phyloP scores from a whole-genome alignment of 2,888 invertebrate genomes.

The Caenorhabditis parvicauda region DNA sequence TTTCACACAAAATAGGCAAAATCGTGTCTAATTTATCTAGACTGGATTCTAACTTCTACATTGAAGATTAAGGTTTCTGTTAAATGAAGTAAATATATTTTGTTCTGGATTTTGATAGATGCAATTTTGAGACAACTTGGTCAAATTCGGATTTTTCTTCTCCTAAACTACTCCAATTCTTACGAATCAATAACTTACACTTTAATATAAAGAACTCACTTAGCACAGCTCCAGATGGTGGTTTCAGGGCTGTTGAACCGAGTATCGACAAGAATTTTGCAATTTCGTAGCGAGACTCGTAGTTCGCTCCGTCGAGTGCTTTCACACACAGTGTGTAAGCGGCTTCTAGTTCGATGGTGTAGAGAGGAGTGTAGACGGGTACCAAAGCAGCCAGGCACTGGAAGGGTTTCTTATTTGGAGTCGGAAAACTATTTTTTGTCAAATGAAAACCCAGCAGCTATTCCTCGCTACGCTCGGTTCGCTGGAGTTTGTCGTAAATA shows the following conservation, averaged over 20 bases:
- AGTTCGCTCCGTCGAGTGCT: slow-evolving; percentile 86
- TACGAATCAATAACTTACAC: background rate
- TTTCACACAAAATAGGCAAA: too few relatives aligned
- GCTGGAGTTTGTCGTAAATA: background rate
- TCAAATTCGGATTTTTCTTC: background rate
- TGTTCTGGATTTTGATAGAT: background rate
- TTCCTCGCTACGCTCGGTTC: too few relatives aligned
- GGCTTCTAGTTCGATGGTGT: slow-evolving; percentile 69
- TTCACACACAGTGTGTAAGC: slow-evolving; percentile 54
- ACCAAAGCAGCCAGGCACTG: slow-evolving; percentile 85
- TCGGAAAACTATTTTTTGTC: too few relatives aligned
- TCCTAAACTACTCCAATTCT: background rate
- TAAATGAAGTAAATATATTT: background rate
- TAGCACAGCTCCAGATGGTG: slow-evolving; percentile 25
- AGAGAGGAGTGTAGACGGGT: slow-evolving; percentile 78
- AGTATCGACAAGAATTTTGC: slow-evolving; percentile 85
- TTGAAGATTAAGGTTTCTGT: background rate
- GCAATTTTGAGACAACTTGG: background rate
- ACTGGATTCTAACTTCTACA: too few relatives aligned
- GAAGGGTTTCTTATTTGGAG: slow-evolving; percentile 44
- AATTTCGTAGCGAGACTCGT: slow-evolving; percentile 85
- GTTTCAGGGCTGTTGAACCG: slow-evolving; percentile 70
- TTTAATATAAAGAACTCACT: slow-evolving; percentile 7
- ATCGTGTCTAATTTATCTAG: too few relatives aligned
- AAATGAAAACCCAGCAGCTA: background rate